phyloP scores from a whole-genome alignment of 2,888 invertebrate species.

The Caenorhabditis sp. region DNA sequence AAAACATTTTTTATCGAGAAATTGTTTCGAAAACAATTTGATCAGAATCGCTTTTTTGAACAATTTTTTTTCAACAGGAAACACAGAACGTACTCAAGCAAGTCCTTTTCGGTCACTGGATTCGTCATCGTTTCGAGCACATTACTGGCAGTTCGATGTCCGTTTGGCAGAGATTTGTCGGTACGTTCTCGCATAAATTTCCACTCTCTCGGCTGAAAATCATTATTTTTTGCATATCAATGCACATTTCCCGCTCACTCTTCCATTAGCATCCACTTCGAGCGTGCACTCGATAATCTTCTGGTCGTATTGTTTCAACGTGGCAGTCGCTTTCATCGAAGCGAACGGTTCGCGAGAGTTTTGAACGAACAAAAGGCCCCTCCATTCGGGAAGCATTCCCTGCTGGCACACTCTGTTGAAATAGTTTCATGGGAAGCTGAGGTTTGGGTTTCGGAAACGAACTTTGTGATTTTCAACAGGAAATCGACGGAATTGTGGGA shows the following conservation, averaged over 20 bases:
- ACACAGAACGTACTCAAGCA: slow-evolving; percentile 59
- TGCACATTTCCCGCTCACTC: slow-evolving; percentile 81
- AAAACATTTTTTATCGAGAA: too few relatives aligned
- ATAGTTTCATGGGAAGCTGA: neutral
- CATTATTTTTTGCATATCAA: neutral
- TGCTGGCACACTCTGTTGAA: slow-evolving; percentile 37
- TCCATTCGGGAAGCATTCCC: slow-evolving; percentile 79
- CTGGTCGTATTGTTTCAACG: slow-evolving; percentile 87
- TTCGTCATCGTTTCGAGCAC: slow-evolving; percentile 76
- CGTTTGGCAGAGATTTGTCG: slow-evolving; percentile 96
- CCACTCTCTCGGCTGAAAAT: slow-evolving; percentile 83
- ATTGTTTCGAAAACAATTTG: too few relatives aligned
- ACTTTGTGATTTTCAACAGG: slow-evolving; percentile 86
- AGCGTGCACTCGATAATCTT: slow-evolving; percentile 94
- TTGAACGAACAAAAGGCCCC: slow-evolving; percentile 76
- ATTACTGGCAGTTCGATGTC: slow-evolving; percentile 86
- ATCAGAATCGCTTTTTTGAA: too few relatives aligned
- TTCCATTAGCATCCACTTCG: slow-evolving; percentile 31
- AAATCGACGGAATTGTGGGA: slow-evolving; percentile 97
- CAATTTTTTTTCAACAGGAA: too few relatives aligned
- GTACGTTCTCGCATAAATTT: slow-evolving; percentile 94
- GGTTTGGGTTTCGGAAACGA: slow-evolving; percentile 28
- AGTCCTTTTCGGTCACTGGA: slow-evolving; percentile 70
- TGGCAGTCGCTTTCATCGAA: slow-evolving; percentile 86
- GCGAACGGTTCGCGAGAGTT: slow-evolving; percentile 84